Evolutionary conservation across 2,797 vertebrate genomes (phyloP).

Genomic region (Helicolenus hilgendorfi): DNA sequence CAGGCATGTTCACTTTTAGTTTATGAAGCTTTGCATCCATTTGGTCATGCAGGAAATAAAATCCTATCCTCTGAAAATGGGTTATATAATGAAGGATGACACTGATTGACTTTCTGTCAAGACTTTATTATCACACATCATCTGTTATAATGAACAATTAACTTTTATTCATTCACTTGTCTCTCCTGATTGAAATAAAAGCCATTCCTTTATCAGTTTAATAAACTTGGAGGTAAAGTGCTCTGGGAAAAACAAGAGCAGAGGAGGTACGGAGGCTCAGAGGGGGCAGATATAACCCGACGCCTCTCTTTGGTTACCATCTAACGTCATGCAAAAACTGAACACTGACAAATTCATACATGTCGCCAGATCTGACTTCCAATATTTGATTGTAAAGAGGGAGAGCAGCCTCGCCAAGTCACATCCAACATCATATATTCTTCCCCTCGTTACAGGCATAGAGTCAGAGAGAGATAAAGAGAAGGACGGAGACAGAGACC

Average conservation of each 20-base stretch:
- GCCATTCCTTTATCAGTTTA: neutral
- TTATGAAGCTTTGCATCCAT: neutral
- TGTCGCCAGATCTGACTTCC: neutral
- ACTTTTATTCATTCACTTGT: too few species aligned
- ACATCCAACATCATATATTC: neutral
- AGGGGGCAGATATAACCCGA: neutral
- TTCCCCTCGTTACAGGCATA: neutral
- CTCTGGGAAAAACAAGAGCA: neutral
- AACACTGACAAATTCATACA: neutral
- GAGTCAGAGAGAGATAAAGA: neutral
- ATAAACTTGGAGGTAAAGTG: neutral
- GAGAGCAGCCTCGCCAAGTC: neutral
- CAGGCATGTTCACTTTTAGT: neutral
- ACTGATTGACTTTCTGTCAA: neutral
- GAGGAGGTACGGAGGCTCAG: neutral
- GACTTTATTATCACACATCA: too few species aligned
- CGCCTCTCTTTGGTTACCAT: neutral
- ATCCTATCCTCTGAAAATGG: constrained; percentile 1
- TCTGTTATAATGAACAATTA: too few species aligned
- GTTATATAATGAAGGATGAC: neutral
- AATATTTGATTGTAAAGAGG: neutral
- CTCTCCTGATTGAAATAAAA: constrained; percentile 1
- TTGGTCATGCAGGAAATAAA: constrained; percentile 11
- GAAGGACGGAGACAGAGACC: neutral
- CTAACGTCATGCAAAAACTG: neutral